phyloP scores from a whole-genome alignment of 1,140 invertebrate species.

The Vollenhovia emeryi region DNA sequence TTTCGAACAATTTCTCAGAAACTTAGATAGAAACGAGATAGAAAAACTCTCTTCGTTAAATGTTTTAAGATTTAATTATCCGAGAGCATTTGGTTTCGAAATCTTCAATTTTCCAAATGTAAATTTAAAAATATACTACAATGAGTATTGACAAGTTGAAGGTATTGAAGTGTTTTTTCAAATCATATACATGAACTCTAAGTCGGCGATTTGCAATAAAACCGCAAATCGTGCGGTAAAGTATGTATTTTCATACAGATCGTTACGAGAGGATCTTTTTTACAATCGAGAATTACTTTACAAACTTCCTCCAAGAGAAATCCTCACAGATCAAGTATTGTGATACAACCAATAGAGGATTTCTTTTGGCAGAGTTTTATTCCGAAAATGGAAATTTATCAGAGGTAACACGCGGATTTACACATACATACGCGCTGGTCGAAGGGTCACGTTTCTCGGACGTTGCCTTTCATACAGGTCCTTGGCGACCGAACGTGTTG shows the following conservation, averaged over 20 bases:
- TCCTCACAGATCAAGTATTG: background rate
- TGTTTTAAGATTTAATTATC: background rate
- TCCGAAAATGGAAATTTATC: slow-evolving; percentile 21
- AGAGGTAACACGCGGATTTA: background rate
- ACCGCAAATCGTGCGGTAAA: background rate
- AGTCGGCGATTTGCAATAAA: background rate
- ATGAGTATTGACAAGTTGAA: background rate
- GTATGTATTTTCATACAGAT: background rate
- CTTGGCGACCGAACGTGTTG: background rate
- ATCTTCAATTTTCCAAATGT: background rate
- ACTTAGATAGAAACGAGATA: too few species aligned
- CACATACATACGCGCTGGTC: too few species aligned
- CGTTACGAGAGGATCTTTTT: background rate
- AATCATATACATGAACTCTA: background rate
- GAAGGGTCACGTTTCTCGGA: slow-evolving; percentile 27
- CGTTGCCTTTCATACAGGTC: background rate
- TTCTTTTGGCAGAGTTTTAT: background rate
- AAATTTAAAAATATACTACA: background rate
- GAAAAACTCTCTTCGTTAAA: background rate
- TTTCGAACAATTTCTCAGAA: background rate
- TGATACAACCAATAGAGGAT: background rate
- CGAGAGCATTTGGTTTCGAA: background rate
- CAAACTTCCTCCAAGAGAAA: background rate
- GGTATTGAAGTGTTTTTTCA: background rate
- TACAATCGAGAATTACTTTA: background rate